These are phyloP conservation scores for Coecobrya sp. DNA, from an alignment of 2,888 invertebrate genomes.

Conservation along the genomic window DNA sequence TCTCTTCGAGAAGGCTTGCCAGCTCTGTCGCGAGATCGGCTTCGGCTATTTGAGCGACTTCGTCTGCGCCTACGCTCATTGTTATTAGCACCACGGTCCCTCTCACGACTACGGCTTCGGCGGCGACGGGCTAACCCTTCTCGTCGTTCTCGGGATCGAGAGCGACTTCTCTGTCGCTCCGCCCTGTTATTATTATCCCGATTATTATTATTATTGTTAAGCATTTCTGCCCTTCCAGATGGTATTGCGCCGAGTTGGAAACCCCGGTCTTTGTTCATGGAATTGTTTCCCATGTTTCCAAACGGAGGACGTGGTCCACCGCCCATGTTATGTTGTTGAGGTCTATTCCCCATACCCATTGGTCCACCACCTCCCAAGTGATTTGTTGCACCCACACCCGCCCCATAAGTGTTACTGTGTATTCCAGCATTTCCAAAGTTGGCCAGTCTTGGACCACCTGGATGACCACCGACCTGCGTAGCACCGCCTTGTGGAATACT, in stretches of 20 bases:
- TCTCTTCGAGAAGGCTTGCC: conserved; percentile 72
- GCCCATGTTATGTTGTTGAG: not conserved
- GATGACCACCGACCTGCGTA: conserved; percentile 36
- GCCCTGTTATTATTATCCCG: conserved; percentile 55
- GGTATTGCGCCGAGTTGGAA: conserved; percentile 69
- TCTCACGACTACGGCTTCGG: conserved; percentile 86
- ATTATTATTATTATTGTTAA: conserved; percentile 36
- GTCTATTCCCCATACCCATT: conserved; percentile 29
- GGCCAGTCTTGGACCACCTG: conserved; percentile 38
- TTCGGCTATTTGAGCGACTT: conserved; percentile 62
- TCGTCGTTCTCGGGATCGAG: conserved; percentile 80
- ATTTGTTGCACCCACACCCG: conserved; percentile 49
- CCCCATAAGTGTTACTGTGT: conserved; percentile 40
- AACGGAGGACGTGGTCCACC: not conserved
- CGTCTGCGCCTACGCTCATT: conserved; percentile 68
- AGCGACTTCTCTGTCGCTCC: conserved; percentile 82
- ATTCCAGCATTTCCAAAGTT: conserved; percentile 66
- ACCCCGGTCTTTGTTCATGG: conserved; percentile 20
- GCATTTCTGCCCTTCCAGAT: conserved; percentile 71
- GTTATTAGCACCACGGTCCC: conserved; percentile 79
- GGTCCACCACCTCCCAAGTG: not conserved
- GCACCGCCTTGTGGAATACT: not conserved
- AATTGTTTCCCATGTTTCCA: conserved; percentile 43
- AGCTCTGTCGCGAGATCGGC: conserved; percentile 68
- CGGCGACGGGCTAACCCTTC: conserved; percentile 81